Evolutionary conservation across 2,888 invertebrate species (phyloP).

Genomic region (Drosophila suboccidentalis): DNA sequence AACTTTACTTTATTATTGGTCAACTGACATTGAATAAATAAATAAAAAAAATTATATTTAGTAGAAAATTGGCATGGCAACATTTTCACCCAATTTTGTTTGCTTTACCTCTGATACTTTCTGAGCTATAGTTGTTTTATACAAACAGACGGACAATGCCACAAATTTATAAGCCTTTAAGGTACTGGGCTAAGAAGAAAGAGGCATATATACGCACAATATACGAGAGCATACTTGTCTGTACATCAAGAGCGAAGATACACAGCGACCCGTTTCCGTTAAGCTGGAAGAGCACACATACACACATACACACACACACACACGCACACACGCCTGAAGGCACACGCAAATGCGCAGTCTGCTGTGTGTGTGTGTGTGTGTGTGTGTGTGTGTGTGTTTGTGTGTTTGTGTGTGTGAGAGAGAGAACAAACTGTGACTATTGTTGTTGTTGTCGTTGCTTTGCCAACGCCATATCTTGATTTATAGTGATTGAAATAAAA

Average conservation of each 20-base stretch:
- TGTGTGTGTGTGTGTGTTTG: conserved; percentile 30
- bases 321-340: conserved; percentile 39
- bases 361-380: conserved; percentile 29
- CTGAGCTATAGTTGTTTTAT: background rate
- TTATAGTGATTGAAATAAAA: conserved; percentile 83
- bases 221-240: conserved; percentile 9
- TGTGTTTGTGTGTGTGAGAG: conserved; percentile 29
- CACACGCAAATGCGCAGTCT: conserved; percentile 73
- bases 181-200: conserved; percentile 3
- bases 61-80: no score
- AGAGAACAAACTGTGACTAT: conserved; percentile 16
- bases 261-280: conserved; percentile 69
- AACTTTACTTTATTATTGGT: no score
- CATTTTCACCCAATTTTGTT: no score
- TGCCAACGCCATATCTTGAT: conserved; percentile 77
- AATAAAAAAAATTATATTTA: no score
- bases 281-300: conserved; percentile 48
- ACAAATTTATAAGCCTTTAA: no score
- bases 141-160: background rate
- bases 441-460: conserved; percentile 33
- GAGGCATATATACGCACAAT: conserved; percentile 42
- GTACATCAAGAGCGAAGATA: conserved; percentile 48
- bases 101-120: background rate
- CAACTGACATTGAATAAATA: no score
- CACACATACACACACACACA: conserved; percentile 25